phyloP scores from a whole-genome alignment of 1,140 invertebrate species.

The Mizuhopecten yessoensis region DNA sequence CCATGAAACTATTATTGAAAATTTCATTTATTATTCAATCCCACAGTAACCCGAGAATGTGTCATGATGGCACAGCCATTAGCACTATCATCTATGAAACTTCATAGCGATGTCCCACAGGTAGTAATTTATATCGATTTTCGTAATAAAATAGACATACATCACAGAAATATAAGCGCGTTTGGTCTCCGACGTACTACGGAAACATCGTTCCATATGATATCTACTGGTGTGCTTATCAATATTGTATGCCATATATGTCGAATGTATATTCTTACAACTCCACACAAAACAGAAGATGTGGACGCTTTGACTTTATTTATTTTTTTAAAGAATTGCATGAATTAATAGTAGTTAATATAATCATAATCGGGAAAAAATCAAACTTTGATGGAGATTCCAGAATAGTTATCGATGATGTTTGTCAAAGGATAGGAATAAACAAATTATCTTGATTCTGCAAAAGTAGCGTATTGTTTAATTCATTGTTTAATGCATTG shows the following conservation, averaged over 20 bases:
- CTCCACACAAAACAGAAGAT: not conserved
- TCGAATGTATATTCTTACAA: not conserved
- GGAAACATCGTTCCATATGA: not conserved
- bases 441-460: too few species aligned
- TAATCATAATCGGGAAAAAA: too few species aligned
- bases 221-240: not conserved
- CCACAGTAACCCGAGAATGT: not conserved
- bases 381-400: too few species aligned
- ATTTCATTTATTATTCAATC: not conserved
- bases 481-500: too few species aligned
- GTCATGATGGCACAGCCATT: not conserved
- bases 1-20: not conserved
- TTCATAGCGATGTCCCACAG: not conserved
- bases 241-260: constrained; percentile 7
- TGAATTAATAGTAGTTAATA: too few species aligned
- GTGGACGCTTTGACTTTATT: too few species aligned
- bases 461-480: too few species aligned
- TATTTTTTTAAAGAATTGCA: too few species aligned
- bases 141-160: not conserved
- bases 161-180: not conserved
- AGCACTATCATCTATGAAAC: not conserved
- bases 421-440: too few species aligned
- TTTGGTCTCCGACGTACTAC: not conserved
- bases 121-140: not conserved
- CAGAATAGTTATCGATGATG: too few species aligned